phyloP scores from a whole-genome alignment of 2,113 vertebrate species.

The Epinephelus cyanopodus region DNA sequence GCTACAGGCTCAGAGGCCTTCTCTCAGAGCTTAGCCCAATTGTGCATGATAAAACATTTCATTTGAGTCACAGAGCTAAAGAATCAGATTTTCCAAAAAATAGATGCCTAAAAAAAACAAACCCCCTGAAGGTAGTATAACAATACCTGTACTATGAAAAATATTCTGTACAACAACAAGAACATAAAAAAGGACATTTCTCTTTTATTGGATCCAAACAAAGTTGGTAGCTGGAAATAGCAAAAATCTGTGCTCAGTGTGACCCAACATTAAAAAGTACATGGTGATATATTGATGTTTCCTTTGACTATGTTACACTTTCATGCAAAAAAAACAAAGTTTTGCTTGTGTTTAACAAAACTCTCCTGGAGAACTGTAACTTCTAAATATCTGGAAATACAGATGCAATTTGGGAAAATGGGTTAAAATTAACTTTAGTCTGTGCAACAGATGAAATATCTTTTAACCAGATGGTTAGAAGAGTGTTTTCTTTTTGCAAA shows the following conservation, averaged over 20 bases:
- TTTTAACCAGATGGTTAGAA: not conserved
- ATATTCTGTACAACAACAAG: not conserved
- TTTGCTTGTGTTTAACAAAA: not conserved
- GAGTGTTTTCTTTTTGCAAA: not conserved
- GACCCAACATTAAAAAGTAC: not conserved
- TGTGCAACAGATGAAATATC: not conserved
- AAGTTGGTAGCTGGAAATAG: not conserved
- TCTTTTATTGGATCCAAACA: not conserved
- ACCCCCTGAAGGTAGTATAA: not conserved
- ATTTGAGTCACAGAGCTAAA: not conserved
- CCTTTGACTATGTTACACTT: not conserved
- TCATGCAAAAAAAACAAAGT: not conserved
- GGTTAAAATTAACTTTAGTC: not conserved
- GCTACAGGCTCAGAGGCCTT: not conserved
- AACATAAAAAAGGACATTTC: not conserved
- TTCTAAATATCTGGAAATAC: not conserved
- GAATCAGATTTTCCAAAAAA: not conserved
- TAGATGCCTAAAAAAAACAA: not conserved
- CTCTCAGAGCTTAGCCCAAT: not conserved
- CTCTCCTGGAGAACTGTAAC: not conserved
- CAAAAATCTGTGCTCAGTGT: not conserved
- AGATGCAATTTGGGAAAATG: not conserved
- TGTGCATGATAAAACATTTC: not conserved
- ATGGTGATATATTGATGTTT: not conserved
- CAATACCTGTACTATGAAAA: no score